Conservation (phyloP, 2,113 vertebrate genomes). For the Suricata suricatta region DNA sequence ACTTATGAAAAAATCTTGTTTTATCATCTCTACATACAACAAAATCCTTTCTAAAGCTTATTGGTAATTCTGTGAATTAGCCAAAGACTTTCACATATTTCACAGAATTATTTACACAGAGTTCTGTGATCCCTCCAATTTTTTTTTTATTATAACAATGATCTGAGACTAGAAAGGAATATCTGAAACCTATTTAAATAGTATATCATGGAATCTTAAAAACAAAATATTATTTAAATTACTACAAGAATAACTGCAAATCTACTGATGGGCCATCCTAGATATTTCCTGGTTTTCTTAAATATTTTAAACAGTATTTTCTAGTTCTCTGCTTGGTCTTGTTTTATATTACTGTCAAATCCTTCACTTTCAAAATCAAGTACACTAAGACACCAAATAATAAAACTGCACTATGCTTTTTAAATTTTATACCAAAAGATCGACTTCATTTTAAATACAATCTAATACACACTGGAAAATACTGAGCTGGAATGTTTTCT, state of each 20-base stretch:
- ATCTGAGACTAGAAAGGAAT: not conserved
- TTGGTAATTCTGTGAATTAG: not conserved
- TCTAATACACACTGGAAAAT: slow-evolving; percentile 17
- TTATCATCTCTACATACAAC: not conserved
- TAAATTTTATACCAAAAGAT: slow-evolving; percentile 43
- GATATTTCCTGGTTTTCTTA: not conserved
- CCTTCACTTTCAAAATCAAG: slow-evolving; percentile 51
- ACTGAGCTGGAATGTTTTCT: slow-evolving; percentile 28
- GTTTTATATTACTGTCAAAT: not conserved
- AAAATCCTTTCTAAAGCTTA: slow-evolving; percentile 18
- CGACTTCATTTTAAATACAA: slow-evolving; percentile 50
- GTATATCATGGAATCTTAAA: not conserved
- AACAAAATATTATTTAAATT: slow-evolving; percentile 43
- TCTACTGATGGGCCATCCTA: not conserved
- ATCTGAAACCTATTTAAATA: slow-evolving; percentile 21
- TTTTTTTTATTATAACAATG: slow-evolving; percentile 37
- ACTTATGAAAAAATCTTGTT: slow-evolving; percentile 11
- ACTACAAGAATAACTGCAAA: slow-evolving; percentile 21
- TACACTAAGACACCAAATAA: slow-evolving; percentile 2
- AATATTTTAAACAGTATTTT: slow-evolving; percentile 38
- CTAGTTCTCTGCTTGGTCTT: slow-evolving; percentile 19
- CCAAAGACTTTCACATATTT: not conserved
- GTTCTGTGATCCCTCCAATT: slow-evolving; percentile 4
- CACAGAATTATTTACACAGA: not conserved
- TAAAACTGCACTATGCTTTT: not conserved